A percentile compares a stretch with the other conserved stretches of the same genome.
Evolutionary conservation across 2,888 invertebrate species (phyloP).

Genomic region (Coleophora flavipennella): DNA sequence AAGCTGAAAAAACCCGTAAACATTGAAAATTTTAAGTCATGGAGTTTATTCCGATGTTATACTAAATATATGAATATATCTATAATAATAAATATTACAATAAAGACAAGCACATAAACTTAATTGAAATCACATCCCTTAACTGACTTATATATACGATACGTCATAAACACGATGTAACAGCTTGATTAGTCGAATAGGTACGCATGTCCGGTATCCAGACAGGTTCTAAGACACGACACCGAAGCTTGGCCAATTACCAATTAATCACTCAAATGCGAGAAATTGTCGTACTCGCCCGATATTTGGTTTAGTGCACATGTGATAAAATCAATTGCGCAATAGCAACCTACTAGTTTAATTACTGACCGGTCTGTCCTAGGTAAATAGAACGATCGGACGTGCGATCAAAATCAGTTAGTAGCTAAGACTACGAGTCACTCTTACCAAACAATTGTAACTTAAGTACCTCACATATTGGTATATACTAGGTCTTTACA

Average conservation of each 20-base stretch:
- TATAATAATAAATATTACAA: too few species aligned
- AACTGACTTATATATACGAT: conserved; percentile 19
- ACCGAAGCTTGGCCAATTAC: conserved; percentile 30
- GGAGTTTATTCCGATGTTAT: too few species aligned
- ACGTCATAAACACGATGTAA: conserved; percentile 22
- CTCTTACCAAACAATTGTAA: too few species aligned
- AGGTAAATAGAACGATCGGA: too few species aligned
- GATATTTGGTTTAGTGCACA: neutral
- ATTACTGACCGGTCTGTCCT: neutral
- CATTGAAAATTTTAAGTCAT: too few species aligned
- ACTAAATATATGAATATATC: too few species aligned
- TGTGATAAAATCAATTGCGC: conserved; percentile 1
- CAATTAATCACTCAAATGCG: conserved; percentile 25
- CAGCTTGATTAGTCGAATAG: conserved; percentile 22
- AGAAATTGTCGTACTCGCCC: conserved; percentile 19
- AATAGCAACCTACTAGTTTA: conserved; percentile 2
- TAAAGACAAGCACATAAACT: too few species aligned
- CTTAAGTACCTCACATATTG: too few species aligned
- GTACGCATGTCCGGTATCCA: conserved; percentile 11
- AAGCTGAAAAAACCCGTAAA: too few species aligned
- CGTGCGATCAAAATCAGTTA: too few species aligned
- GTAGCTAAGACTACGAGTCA: too few species aligned
- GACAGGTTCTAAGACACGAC: conserved; percentile 30
- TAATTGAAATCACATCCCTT: conserved; percentile 33
- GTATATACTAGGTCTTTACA: too few species aligned